Conservation (phyloP, 2,797 vertebrate species). For the Galago senegalensis region DNA sequence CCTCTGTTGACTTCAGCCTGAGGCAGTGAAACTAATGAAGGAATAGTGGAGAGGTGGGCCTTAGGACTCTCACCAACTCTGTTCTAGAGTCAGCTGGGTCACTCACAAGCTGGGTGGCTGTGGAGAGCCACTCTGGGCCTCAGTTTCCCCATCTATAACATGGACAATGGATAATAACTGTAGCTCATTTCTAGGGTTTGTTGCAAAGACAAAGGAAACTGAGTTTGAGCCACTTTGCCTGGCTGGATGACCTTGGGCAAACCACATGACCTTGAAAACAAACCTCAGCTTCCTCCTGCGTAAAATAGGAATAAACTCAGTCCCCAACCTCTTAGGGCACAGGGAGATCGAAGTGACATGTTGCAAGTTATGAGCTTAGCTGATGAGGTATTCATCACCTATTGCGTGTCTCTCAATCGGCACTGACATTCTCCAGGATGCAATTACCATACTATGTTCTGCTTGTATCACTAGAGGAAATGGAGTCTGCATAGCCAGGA, state of each 20-base stretch:
- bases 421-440: background rate
- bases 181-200: background rate
- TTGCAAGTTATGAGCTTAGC: rapidly evolving
- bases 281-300: background rate
- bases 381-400: background rate
- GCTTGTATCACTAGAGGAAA: background rate
- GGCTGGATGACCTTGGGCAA: background rate
- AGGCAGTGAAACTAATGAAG: background rate
- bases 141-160: background rate
- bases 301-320: background rate
- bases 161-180: background rate
- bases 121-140: background rate
- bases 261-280: background rate
- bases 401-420: rapidly evolving
- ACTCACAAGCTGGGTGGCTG: background rate
- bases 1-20: background rate
- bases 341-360: background rate
- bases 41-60: rapidly evolving
- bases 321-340: background rate
- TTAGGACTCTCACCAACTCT: background rate
- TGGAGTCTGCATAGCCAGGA: background rate
- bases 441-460: no score
- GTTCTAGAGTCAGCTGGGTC: background rate
- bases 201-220: no score
- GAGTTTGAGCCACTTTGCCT: background rate